Evolutionary conservation across 2,113 vertebrate species (phyloP).

Genomic region (Corythaixoides concolor): DNA sequence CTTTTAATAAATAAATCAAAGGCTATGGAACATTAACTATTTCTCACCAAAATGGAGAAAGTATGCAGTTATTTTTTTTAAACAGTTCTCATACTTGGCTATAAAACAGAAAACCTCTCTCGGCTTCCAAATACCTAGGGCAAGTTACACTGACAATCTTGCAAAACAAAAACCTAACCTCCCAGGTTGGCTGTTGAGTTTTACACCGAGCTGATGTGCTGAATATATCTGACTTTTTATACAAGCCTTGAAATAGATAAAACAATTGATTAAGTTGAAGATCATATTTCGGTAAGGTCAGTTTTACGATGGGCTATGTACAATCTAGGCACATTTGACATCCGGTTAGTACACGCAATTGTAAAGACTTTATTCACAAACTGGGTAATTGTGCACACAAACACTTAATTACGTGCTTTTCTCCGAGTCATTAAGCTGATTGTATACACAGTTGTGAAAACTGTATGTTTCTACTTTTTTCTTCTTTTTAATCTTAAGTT

Average conservation of each 20-base stretch:
- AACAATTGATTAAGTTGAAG: constrained; percentile 19
- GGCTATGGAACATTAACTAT: constrained; percentile 64
- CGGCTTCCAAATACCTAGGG: background rate
- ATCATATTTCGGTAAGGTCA: background rate
- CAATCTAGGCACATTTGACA: background rate
- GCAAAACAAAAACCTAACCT: background rate
- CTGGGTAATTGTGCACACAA: constrained; percentile 43
- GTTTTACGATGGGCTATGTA: background rate
- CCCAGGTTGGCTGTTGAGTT: constrained; percentile 11
- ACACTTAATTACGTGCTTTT: constrained; percentile 58
- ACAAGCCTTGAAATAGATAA: background rate
- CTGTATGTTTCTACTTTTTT: constrained; percentile 1
- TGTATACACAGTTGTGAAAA: constrained; percentile 51
- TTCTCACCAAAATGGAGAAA: constrained; percentile 55
- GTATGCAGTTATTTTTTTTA: background rate
- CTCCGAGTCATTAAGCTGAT: constrained; percentile 23
- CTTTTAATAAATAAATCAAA: constrained; percentile 85
- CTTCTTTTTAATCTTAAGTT: constrained; percentile 15
- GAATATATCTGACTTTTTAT: constrained; percentile 23
- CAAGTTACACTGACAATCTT: background rate
- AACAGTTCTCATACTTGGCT: background rate
- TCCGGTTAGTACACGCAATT: background rate
- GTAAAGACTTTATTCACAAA: constrained; percentile 43
- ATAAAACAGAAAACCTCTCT: background rate
- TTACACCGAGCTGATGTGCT: background rate